Evolutionary conservation across 2,797 vertebrate species (phyloP), one percentile per base, ranked within the genome.

Genomic region (Fratercula arctica): DNA sequence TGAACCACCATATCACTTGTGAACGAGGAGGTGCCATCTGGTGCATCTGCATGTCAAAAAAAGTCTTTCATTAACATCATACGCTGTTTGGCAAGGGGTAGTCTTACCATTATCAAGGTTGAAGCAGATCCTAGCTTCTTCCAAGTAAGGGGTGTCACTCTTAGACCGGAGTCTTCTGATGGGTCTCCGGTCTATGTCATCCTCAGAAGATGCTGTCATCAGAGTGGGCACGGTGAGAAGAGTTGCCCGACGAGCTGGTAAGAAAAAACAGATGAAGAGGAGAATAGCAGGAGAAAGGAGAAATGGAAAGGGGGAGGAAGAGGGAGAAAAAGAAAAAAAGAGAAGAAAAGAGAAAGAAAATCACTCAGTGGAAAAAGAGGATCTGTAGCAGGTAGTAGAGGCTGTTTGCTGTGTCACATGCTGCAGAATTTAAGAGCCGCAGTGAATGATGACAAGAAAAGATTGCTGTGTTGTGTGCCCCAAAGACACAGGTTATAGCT

Each of bases 91-190:
- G 70, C 63, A 46, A 84, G 68, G 63, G 50, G 53, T 77, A 89
- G 37, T 98, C 98, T 97, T 98, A 99, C 99, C 99, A 98, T 99
- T 98, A 95, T 98, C 98, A 93, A 99, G 98, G 98, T 99, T 99
- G 97, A 99, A 99, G 96, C 99, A 99, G 97, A 99, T 98, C 82
- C 99, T 98, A 92, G 98, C 98, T 97, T 99, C 99, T 28, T 98
- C 98, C 48, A 99, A 98, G 98, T 99, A 99, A 19, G 99, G 99
- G 85, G 99, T 99, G 95, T 99, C 99, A 97, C 99, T 99, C 98
- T 99, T 99, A 98, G 99, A 99, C 97, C 99, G 98, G 82, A 99
- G 98, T 98, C 99, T 99, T 87, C 99, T 96, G 91, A 99, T 98
- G 97, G 98, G 98, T 98, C 99, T 98, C 96, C 99, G 98, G 98